These are phyloP conservation scores for Ametastegia equiseti DNA, from an alignment of 2,888 invertebrate genomes.

Conservation along the genomic window DNA sequence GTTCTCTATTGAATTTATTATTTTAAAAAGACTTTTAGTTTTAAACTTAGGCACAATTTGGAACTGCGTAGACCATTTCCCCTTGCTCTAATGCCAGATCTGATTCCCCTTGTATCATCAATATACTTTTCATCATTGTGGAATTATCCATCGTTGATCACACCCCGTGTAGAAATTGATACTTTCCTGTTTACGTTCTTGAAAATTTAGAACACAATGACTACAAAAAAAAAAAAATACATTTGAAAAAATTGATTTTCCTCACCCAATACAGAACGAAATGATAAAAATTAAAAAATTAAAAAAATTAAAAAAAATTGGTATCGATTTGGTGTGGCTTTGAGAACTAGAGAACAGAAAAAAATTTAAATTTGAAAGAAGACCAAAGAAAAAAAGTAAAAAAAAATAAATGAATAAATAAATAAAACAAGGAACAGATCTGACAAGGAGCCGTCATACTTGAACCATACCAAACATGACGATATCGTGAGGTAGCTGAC, in stretches of 20 bases:
- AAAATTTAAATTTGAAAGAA: too few species aligned
- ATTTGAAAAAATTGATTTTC: too few species aligned
- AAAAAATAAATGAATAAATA: background rate
- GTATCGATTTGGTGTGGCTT: too few species aligned
- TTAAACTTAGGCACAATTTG: constrained; percentile 76
- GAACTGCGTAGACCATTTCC: constrained; percentile 73
- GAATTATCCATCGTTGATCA: too few species aligned
- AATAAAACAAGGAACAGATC: background rate
- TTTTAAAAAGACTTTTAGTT: constrained; percentile 68
- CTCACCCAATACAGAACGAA: too few species aligned
- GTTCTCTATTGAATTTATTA: constrained; percentile 60
- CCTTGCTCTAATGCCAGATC: constrained; percentile 54
- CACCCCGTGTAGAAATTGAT: too few species aligned
- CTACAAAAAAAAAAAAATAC: too few species aligned
- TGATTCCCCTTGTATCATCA: constrained; percentile 5
- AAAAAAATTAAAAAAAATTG: too few species aligned
- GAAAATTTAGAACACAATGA: too few species aligned
- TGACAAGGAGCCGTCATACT: constrained; percentile 51
- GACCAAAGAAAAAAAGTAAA: background rate
- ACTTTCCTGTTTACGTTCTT: too few species aligned
- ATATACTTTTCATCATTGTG: background rate
- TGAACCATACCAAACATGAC: constrained; percentile 65
- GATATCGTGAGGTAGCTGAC: constrained; percentile 73
- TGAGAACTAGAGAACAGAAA: too few species aligned
- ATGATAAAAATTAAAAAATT: too few species aligned